Evolutionary conservation across 2,113 vertebrate genomes (phyloP).

Genomic region (Anser cygnoides): DNA sequence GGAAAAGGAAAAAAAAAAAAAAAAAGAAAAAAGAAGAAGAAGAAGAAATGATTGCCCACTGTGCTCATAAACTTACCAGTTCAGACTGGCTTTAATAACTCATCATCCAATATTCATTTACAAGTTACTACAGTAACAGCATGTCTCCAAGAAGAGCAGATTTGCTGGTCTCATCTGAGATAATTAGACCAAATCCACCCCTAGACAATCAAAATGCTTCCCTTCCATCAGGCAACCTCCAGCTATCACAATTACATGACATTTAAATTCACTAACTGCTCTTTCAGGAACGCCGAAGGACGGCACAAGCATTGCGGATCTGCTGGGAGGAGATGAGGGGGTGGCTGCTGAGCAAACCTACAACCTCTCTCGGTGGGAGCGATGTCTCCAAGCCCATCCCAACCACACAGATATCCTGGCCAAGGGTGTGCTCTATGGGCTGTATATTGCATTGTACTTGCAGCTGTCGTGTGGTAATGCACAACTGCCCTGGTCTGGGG

Average conservation of each 20-base stretch:
- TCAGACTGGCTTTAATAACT: slow-evolving; percentile 57
- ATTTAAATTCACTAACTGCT: slow-evolving; percentile 4
- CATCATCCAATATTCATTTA: slow-evolving; percentile 67
- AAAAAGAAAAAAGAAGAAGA: not conserved
- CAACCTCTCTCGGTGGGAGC: not conserved
- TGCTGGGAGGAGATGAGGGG: not conserved
- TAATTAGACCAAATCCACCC: slow-evolving; percentile 65
- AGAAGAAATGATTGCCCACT: slow-evolving; percentile 28
- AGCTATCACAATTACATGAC: slow-evolving; percentile 23
- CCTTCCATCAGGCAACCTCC: slow-evolving; percentile 11
- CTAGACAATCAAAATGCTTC: slow-evolving; percentile 31
- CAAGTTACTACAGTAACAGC: slow-evolving; percentile 69
- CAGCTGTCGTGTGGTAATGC: not conserved
- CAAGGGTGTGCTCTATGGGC: not conserved
- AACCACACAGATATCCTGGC: not conserved
- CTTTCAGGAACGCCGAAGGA: not conserved
- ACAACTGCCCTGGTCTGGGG: not conserved
- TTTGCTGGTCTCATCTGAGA: slow-evolving; percentile 61
- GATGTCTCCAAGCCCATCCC: not conserved
- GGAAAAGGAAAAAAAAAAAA: not conserved
- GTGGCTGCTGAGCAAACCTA: fast-evolving
- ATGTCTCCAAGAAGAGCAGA: slow-evolving; percentile 53
- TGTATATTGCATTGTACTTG: not conserved
- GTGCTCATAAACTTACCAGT: slow-evolving; percentile 53
- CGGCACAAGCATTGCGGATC: not conserved